phyloP scores from a whole-genome alignment of 64 coral and sea anemone species.

The Acropora yongei region DNA sequence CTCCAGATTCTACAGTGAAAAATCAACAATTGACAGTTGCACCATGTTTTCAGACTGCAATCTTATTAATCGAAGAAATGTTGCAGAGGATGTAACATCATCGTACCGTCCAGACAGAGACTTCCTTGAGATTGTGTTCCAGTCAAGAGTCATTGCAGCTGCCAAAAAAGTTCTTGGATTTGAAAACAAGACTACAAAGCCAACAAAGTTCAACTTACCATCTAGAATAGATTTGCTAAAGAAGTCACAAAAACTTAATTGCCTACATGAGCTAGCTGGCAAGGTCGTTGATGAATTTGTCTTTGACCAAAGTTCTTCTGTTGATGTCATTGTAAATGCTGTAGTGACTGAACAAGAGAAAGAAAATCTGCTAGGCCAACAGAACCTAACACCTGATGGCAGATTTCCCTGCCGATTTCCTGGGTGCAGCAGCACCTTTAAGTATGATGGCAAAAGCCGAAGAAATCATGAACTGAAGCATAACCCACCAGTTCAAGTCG shows the following conservation, averaged over 20 bases:
- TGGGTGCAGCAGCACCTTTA: constrained; percentile 68
- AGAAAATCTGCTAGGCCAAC: constrained; percentile 45
- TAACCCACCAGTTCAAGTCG: constrained; percentile 47
- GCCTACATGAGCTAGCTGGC: constrained; percentile 46
- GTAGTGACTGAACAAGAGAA: constrained; percentile 55
- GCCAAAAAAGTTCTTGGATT: constrained; percentile 55
- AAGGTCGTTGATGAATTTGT: constrained; percentile 70
- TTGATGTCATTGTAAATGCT: constrained; percentile 2
- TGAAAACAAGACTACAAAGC: constrained; percentile 33
- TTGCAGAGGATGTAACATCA: constrained; percentile 37
- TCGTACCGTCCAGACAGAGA: constrained; percentile 67
- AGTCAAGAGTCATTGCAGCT: constrained; percentile 70
- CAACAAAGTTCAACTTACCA: constrained; percentile 56
- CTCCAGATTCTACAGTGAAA: constrained; percentile 76
- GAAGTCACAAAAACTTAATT: constrained; percentile 65
- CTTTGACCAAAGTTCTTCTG: constrained; percentile 13
- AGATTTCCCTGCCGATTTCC: constrained; percentile 68
- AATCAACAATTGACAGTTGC: constrained; percentile 58
- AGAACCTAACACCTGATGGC: constrained; percentile 50
- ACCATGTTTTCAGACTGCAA: constrained; percentile 79
- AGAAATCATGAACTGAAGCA: constrained; percentile 70
- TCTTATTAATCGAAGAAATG: constrained; percentile 71
- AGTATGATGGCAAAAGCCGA: constrained; percentile 60
- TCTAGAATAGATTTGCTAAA: constrained; percentile 34
- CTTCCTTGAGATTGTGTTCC: constrained; percentile 57